A percentile compares a stretch with the other conserved stretches of the same genome.
Conservation (phyloP, 2,888 invertebrate genomes). For the Anaspis maculata region DNA sequence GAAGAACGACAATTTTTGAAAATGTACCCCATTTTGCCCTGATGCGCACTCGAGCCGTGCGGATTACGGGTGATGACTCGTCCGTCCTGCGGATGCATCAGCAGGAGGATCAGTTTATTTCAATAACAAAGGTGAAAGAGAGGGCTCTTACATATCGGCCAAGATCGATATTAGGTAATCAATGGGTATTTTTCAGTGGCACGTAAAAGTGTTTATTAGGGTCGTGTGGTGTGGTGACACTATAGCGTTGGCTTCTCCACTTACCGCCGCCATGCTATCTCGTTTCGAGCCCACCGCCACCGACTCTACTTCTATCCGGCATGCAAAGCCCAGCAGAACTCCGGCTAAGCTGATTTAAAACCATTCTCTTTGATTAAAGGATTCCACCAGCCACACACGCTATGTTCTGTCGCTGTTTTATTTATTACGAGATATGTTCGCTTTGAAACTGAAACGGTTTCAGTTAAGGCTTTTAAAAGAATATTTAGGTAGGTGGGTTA, state of each 20-base stretch:
- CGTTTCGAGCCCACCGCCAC: no score
- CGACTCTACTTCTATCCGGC: conserved; percentile 12
- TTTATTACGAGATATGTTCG: conserved; percentile 25
- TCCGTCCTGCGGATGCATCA: no score
- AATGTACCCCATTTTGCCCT: no score
- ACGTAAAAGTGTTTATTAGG: conserved; percentile 3
- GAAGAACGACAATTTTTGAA: no score
- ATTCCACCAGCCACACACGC: conserved; percentile 23
- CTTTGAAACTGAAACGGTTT: conserved; percentile 24
- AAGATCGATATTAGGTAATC: conserved; percentile 3
- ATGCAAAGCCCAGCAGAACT: conserved; percentile 15
- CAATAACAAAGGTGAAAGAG: no score
- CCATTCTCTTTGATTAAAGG: conserved; percentile 33
- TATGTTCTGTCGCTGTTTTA: conserved; percentile 21
- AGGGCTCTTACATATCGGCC: no score
- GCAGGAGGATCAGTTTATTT: no score
- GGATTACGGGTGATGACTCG: no score
- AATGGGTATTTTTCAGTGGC: conserved; percentile 2
- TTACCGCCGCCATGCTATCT: conserved; percentile 11
- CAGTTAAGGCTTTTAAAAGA: conserved; percentile 23
- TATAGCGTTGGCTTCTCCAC: conserved; percentile 10
- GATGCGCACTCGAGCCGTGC: no score
- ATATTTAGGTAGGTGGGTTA: no score
- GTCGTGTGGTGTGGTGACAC: neutral
- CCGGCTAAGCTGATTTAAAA: conserved; percentile 32